phyloP scores from a whole-genome alignment of 2,888 invertebrate genomes.

The Tuta absoluta region DNA sequence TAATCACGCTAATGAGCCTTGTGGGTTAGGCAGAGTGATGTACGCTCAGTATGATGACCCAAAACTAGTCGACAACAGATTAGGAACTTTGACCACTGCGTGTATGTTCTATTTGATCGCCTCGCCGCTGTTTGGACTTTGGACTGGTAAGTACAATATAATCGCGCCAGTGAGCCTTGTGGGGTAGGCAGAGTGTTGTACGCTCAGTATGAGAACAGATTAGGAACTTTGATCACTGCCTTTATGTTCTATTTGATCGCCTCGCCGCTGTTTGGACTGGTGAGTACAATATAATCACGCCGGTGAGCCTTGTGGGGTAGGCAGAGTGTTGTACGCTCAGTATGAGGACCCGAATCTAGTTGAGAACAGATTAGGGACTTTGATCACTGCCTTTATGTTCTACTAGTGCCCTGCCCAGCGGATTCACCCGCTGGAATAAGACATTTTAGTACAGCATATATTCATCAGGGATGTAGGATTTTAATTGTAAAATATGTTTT shows the following conservation, averaged over 20 bases:
- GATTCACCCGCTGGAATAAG: no score
- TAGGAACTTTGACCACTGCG: no score
- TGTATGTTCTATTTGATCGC: no score
- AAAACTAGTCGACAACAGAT: no score
- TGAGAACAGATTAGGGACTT: no score
- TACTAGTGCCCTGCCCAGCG: no score
- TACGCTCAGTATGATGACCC: not conserved
- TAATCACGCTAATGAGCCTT: no score
- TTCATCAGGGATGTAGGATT: no score
- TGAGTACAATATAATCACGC: constrained; percentile 59
- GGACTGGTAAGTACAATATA: constrained; percentile 76
- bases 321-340: not conserved
- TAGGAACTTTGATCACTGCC: constrained; percentile 86
- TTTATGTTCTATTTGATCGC: constrained; percentile 85
- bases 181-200: constrained; percentile 59
- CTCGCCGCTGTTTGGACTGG: constrained; percentile 86
- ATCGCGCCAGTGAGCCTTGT: no score
- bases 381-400: constrained; percentile 76
- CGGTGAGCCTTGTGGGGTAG: not conserved
- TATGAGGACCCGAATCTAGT: no score
- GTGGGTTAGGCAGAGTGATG: not conserved
- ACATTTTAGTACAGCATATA: no score
- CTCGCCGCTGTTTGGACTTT: constrained; percentile 84
- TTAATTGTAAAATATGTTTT: no score
- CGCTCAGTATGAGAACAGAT: constrained; percentile 84